A percentile compares a stretch with the other conserved stretches of the same genome.
Conservation (phyloP, 92 coral and sea anemone genomes). For the Meandrina meandrites region DNA sequence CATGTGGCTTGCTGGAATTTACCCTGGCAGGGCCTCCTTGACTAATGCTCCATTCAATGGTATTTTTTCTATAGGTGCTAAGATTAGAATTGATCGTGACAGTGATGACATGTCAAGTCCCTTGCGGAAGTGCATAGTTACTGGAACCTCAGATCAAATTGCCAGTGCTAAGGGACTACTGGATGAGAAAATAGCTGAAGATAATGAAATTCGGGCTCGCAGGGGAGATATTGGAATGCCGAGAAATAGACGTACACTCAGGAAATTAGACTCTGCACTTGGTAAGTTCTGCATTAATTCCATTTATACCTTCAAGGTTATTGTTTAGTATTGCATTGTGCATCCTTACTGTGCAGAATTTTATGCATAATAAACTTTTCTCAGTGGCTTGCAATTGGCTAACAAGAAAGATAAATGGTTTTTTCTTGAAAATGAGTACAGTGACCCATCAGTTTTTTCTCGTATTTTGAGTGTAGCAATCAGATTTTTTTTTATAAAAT, state of each 20-base stretch:
- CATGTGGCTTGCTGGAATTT: too few relatives aligned
- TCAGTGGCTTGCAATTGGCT: too few relatives aligned
- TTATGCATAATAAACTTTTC: too few relatives aligned
- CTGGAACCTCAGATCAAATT: slow-evolving; percentile 87
- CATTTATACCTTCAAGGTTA: background rate
- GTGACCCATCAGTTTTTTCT: too few relatives aligned
- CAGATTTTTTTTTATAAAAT: too few relatives aligned
- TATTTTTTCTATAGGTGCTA: slow-evolving; percentile 72
- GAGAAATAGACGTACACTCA: background rate
- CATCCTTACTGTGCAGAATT: too few relatives aligned
- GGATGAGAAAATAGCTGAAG: slow-evolving; percentile 88
- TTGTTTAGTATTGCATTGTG: too few relatives aligned
- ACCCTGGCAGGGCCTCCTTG: too few relatives aligned
- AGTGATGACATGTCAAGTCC: slow-evolving; percentile 50
- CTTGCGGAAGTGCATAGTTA: slow-evolving; percentile 66
- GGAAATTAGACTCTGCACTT: slow-evolving; percentile 2
- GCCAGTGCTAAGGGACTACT: slow-evolving; percentile 84
- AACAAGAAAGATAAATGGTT: too few relatives aligned
- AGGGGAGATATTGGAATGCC: slow-evolving; percentile 38
- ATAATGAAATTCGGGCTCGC: slow-evolving; percentile 62
- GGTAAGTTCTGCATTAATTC: slow-evolving; percentile 5
- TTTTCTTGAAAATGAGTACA: too few relatives aligned
- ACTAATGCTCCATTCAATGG: background rate
- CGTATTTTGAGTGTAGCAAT: too few relatives aligned
- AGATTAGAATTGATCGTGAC: slow-evolving; percentile 60